These are phyloP conservation scores for Ailuropoda melanoleuca DNA, from an alignment of 2,113 vertebrate genomes.

Conservation along the genomic window DNA sequence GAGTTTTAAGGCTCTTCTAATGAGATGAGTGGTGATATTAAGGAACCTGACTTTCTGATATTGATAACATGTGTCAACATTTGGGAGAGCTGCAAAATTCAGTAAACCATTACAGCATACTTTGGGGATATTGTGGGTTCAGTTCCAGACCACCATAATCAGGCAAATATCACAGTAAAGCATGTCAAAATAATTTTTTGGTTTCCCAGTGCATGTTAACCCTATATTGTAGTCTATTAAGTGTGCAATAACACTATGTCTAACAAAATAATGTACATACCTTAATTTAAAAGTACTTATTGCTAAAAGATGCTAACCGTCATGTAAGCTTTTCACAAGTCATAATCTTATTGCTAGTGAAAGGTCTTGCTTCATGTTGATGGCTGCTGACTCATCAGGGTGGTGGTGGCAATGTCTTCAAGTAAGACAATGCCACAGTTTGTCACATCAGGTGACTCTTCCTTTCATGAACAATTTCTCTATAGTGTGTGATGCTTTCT, in stretches of 20 bases:
- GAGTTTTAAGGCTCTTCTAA: neutral
- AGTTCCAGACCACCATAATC: neutral
- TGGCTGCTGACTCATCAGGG: neutral
- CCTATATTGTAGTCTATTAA: neutral
- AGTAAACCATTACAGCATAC: neutral
- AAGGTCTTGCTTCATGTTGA: no score
- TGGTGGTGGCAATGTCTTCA: neutral
- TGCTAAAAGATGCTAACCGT: neutral
- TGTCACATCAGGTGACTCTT: neutral
- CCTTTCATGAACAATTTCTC: neutral
- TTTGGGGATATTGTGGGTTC: neutral
- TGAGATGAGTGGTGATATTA: neutral
- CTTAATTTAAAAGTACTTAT: neutral
- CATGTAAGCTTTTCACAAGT: neutral
- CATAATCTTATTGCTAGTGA: no score
- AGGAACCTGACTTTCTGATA: neutral
- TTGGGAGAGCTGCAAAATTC: neutral
- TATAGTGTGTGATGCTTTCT: neutral
- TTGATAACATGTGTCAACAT: neutral
- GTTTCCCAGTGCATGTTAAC: neutral
- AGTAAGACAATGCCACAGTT: neutral
- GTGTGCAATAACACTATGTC: neutral
- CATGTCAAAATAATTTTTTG: neutral
- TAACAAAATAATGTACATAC: neutral
- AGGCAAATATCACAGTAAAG: neutral